Base-by-base conservation (phyloP, 1,140 invertebrate genomes). In the Diuraphis noxia region DNA sequence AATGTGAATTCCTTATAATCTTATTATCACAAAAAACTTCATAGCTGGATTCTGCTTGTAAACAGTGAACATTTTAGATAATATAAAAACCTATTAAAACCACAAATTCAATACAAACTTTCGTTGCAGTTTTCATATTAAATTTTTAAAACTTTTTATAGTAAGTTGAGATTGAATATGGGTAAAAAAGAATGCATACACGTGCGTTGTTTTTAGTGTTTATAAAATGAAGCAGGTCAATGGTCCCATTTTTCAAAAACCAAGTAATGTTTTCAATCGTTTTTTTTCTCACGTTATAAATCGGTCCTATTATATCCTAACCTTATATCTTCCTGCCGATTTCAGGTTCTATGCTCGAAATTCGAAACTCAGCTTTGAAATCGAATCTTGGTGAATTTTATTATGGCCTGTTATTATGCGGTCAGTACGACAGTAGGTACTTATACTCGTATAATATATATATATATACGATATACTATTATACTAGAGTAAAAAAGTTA, bases 221-320 rank as follows among this genome's bases (percentile, higher is more conserved):
- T 56, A 87, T 87, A 38, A 88, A 88, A 88, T 63, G 38, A 88
- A 63, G 13, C 49, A 21, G 49, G 86, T 63, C 85, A 38, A 86
- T 49, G 40, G 46, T 8, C 6, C 43, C 9, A 49, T 86, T 49
- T 86, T 34, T 86, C 85, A 52, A 34, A 19, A 25, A 86, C 46
- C 34, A 7, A 86, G 46, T 86, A 52, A 86, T 52, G 46, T 52
- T 86, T 86, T 25, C 43, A 52, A 86, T 86, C 19, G 46, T 36
- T 86, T 56, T 87, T 63, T 63, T 63, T 88, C 25, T 63, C 25
- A 7, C 25, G 25, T 40, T 88, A 63, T 63, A 88, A 88, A 88
- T 88, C 38, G 52, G 38, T 72, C 2, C 36, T 72, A 88, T 88
- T 72, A 88, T 88, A 41, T 43, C 30, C 56, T 72, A n/a, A 88